Percentiles rank a stretch among this genome's conserved stretches.
Conservation (phyloP, 2,797 vertebrate species). For the Rhodeus uyekii region DNA sequence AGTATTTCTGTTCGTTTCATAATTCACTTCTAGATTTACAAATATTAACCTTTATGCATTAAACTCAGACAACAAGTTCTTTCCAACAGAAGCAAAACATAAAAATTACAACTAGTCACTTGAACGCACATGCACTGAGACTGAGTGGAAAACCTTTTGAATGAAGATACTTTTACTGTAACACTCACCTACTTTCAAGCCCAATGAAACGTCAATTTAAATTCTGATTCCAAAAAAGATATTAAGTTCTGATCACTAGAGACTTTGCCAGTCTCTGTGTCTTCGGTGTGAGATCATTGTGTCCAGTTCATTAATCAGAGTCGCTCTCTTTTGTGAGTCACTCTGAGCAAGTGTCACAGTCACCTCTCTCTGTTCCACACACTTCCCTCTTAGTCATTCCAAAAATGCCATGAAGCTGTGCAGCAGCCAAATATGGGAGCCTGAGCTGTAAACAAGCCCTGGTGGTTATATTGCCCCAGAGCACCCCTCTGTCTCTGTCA, state of each 20-base stretch:
- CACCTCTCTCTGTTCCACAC: conserved; percentile 32
- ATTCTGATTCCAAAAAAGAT: background rate
- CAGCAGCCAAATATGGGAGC: conserved; percentile 85
- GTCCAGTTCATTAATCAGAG: conserved; percentile 31
- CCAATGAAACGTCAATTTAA: background rate
- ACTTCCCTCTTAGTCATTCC: conserved; percentile 70
- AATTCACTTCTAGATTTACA: too few species aligned
- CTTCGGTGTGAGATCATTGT: conserved; percentile 35
- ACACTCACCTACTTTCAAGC: conserved; percentile 21
- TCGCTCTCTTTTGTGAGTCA: conserved; percentile 25
- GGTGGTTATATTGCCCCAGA: conserved; percentile 55
- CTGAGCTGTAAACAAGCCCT: conserved; percentile 72
- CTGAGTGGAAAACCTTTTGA: background rate
- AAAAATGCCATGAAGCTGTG: conserved; percentile 77
- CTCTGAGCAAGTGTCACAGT: conserved; percentile 15
- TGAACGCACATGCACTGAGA: background rate
- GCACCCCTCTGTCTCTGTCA: conserved; percentile 52
- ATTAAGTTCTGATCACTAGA: conserved; percentile 58
- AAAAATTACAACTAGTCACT: background rate
- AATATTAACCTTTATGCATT: too few species aligned
- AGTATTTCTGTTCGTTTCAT: too few species aligned
- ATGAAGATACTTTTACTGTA: background rate
- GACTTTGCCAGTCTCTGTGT: conserved; percentile 17
- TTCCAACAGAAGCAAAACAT: background rate
- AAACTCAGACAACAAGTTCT: too few species aligned